A percentile compares a stretch with the other conserved stretches of the same genome.
Conservation (phyloP, 2,797 vertebrate genomes). For the Hypotaenidia okinawae region DNA sequence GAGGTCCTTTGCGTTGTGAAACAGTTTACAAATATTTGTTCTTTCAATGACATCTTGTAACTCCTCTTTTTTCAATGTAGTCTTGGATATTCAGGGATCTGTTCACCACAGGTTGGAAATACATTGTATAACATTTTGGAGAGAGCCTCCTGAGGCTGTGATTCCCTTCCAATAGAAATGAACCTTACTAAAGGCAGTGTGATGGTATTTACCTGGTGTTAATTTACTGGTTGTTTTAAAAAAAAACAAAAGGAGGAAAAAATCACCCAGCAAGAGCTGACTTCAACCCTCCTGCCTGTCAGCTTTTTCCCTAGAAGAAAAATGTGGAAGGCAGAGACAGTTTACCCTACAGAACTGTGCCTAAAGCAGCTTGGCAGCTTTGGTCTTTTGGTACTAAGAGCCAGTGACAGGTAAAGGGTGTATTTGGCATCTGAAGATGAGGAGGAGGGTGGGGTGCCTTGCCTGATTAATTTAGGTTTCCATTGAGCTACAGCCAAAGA, state of each 20-base stretch:
- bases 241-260: background rate
- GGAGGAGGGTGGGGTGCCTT: background rate
- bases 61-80: background rate
- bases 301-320: background rate
- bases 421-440: background rate
- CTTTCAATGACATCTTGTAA: background rate
- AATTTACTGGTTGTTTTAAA: background rate
- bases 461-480: background rate
- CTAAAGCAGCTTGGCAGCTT: background rate
- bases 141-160: background rate
- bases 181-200: background rate
- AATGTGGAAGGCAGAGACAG: background rate
- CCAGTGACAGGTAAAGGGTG: background rate
- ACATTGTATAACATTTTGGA: background rate
- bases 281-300: background rate
- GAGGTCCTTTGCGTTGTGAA: background rate
- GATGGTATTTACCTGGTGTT: background rate
- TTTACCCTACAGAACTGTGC: background rate
- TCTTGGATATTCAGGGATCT: background rate
- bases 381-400: background rate
- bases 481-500: background rate
- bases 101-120: background rate
- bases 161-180: background rate
- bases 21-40: background rate
- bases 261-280: background rate